Evolutionary conservation across 2,888 invertebrate species (phyloP).

Genomic region (Papilio elwesi): DNA sequence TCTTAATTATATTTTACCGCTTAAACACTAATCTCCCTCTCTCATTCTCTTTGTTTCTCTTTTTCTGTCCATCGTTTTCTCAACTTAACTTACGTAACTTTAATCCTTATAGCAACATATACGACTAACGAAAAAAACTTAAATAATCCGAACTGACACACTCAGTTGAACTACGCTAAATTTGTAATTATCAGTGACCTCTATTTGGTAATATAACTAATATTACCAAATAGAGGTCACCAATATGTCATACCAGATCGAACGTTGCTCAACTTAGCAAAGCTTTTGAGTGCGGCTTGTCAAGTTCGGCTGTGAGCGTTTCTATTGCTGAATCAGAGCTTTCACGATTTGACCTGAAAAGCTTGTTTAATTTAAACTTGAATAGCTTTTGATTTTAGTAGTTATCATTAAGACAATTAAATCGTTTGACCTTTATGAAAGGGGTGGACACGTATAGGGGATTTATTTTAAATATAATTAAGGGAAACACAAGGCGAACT

Average conservation of each 20-base stretch:
- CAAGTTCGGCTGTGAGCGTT: constrained; percentile 4
- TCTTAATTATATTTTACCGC: no score
- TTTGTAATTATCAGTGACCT: no score
- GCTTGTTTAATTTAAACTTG: neutral
- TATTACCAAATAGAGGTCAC: neutral
- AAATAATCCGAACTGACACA: no score
- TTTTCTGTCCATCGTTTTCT: no score
- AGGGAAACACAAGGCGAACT: no score
- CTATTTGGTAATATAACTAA: no score
- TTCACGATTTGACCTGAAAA: constrained; percentile 18
- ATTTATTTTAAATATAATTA: no score
- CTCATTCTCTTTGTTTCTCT: no score
- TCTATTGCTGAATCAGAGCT: constrained; percentile 17
- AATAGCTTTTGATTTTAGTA: constrained; percentile 10
- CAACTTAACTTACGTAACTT: no score
- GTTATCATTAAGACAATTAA: neutral
- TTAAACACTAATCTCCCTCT: no score
- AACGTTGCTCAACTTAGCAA: constrained; percentile 3
- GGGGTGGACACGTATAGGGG: neutral
- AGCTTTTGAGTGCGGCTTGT: neutral
- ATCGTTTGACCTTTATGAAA: neutral
- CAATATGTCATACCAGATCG: neutral
- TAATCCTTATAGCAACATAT: no score
- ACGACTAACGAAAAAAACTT: no score
- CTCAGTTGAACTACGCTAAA: neutral